Conservation (phyloP, 2,888 invertebrate genomes). For the Hemithea aestivaria region DNA sequence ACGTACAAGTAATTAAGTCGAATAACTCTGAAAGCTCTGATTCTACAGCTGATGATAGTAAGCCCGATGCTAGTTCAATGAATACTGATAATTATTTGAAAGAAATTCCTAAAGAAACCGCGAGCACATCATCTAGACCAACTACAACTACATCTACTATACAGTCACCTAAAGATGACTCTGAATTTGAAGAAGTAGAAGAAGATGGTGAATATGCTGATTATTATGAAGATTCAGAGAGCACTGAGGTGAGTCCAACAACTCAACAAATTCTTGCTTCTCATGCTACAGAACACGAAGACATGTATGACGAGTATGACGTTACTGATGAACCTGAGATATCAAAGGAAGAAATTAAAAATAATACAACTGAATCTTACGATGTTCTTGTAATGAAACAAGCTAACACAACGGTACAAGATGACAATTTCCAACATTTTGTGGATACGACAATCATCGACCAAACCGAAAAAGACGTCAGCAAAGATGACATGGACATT, state of each 20-base stretch:
- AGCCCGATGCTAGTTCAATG: constrained; percentile 67
- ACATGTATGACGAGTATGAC: constrained; percentile 72
- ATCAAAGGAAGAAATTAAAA: constrained; percentile 34
- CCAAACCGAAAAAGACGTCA: constrained; percentile 55
- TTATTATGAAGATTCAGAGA: constrained; percentile 65
- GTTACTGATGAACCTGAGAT: constrained; percentile 60
- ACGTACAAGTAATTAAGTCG: constrained; percentile 77
- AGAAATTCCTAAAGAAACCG: constrained; percentile 32
- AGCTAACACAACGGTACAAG: constrained; percentile 71
- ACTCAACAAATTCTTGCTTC: constrained; percentile 42
- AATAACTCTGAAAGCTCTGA: constrained; percentile 45
- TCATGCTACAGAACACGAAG: constrained; percentile 46
- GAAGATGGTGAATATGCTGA: constrained; percentile 61
- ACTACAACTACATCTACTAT: constrained; percentile 32
- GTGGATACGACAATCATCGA: constrained; percentile 80
- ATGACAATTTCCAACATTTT: constrained; percentile 80
- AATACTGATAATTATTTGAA: constrained; percentile 58
- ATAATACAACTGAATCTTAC: constrained; percentile 56
- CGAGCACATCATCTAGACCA: constrained; percentile 31
- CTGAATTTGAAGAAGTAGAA: constrained; percentile 45
- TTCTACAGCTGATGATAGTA: constrained; percentile 49
- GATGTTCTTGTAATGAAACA: constrained; percentile 80
- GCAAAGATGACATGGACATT: constrained; percentile 17
- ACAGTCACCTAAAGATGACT: constrained; percentile 37
- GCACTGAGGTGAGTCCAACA: constrained; percentile 45